Conservation (phyloP, 2,113 vertebrate genomes). For the Hemichromis elongatus region DNA sequence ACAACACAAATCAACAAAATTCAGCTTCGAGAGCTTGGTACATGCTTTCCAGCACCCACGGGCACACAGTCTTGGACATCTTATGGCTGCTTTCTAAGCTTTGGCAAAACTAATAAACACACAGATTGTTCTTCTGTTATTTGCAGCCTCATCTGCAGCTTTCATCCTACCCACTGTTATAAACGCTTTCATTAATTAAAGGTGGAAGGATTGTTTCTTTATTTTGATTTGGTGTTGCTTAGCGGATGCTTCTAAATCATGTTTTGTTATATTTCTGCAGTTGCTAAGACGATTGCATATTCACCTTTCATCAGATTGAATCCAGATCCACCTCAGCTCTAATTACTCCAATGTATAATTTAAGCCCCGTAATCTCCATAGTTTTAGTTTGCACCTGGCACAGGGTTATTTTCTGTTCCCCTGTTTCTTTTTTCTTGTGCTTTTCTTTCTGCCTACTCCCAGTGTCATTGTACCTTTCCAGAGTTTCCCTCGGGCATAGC, state of each 20-base stretch:
- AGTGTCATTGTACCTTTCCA: slow-evolving; percentile 38
- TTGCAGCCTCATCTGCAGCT: not conserved
- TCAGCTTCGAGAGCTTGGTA: not conserved
- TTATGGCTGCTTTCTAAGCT: not conserved
- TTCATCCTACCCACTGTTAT: not conserved
- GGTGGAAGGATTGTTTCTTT: not conserved
- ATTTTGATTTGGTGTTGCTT: not conserved
- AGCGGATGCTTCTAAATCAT: not conserved
- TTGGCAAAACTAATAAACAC: not conserved
- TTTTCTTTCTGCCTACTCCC: slow-evolving; percentile 5
- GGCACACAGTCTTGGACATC: not conserved
- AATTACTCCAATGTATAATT: slow-evolving; percentile 54
- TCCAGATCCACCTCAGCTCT: slow-evolving; percentile 38
- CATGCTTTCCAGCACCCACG: not conserved
- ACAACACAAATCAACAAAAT: not conserved
- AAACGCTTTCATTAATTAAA: slow-evolving; percentile 29
- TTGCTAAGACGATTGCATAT: not conserved
- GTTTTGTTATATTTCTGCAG: not conserved
- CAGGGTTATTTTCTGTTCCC: not conserved
- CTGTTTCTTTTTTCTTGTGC: not conserved
- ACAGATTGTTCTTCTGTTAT: not conserved
- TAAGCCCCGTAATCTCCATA: slow-evolving; percentile 24
- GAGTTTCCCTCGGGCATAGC: slow-evolving; percentile 35
- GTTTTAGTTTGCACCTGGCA: slow-evolving; percentile 30
- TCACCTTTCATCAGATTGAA: slow-evolving; percentile 43